These are phyloP conservation scores for Augochlora pura DNA, from an alignment of 1,140 invertebrate species.

Conservation along the genomic window DNA sequence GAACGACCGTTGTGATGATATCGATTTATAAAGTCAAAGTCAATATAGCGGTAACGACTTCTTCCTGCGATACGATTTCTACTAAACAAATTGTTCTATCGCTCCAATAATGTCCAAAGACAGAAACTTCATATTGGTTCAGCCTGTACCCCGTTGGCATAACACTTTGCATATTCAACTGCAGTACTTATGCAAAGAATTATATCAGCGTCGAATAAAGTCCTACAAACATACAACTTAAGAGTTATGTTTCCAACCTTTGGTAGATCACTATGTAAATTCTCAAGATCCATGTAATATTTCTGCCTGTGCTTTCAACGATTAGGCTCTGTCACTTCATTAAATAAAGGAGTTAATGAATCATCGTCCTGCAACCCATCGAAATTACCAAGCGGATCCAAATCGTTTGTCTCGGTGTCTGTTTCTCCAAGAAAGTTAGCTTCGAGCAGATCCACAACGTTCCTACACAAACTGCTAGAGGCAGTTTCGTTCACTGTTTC, in stretches of 20 bases:
- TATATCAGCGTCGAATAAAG: constrained; percentile 8
- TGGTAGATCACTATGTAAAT: constrained; percentile 48
- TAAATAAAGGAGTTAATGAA: constrained; percentile 76
- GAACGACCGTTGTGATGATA: no score
- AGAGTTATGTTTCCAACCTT: constrained; percentile 39
- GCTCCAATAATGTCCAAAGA: background rate
- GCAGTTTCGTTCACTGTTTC: constrained; percentile 45
- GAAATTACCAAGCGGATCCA: constrained; percentile 75
- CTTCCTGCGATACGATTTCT: background rate
- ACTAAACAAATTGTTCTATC: background rate
- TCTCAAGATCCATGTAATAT: constrained; percentile 37
- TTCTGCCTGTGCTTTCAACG: constrained; percentile 59
- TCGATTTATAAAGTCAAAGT: no score
- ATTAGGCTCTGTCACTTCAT: constrained; percentile 77
- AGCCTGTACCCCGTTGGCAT: constrained; percentile 7
- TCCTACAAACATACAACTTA: constrained; percentile 31
- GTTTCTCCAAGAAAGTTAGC: constrained; percentile 70
- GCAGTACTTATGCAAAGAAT: constrained; percentile 42
- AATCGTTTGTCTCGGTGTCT: constrained; percentile 71
- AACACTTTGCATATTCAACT: constrained; percentile 33
- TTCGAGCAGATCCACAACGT: constrained; percentile 75
- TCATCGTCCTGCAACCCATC: constrained; percentile 78
- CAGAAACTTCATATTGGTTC: background rate
- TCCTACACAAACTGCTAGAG: constrained; percentile 65
- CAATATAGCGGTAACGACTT: no score